Conservation (phyloP, 2,888 invertebrate species). For the Amphipyra tragopoginis region DNA sequence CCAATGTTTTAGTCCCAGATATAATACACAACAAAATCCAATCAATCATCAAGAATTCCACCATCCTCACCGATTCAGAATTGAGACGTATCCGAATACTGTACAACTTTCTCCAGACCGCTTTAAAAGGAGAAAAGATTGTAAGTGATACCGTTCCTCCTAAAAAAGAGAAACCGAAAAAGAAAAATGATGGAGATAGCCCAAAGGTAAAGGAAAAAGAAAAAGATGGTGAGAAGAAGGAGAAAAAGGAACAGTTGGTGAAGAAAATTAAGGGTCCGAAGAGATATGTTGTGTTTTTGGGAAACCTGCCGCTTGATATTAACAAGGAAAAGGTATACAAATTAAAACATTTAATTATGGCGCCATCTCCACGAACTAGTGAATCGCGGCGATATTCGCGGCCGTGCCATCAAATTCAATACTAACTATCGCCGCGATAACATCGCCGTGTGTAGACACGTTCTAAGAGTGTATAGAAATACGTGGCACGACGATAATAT, state of each 20-base stretch:
- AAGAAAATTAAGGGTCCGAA: constrained; percentile 76
- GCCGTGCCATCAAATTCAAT: too few species aligned
- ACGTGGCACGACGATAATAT: too few species aligned
- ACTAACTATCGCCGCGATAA: too few species aligned
- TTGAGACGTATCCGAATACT: constrained; percentile 79
- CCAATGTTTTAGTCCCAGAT: constrained; percentile 72
- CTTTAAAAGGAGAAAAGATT: constrained; percentile 50
- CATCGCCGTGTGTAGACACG: too few species aligned
- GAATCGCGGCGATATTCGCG: too few species aligned
- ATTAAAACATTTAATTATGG: background rate
- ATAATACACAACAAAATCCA: constrained; percentile 79
- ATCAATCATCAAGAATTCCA: constrained; percentile 66
- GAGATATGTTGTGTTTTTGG: constrained; percentile 86
- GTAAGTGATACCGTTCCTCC: constrained; percentile 30
- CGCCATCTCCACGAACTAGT: too few species aligned
- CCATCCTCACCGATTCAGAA: constrained; percentile 70
- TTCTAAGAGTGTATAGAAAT: too few species aligned
- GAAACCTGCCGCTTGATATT: constrained; percentile 80
- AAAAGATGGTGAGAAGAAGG: constrained; percentile 46
- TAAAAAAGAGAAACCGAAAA: constrained; percentile 19
- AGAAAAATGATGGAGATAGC: constrained; percentile 17
- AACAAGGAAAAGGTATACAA: constrained; percentile 75
- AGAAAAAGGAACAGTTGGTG: constrained; percentile 39
- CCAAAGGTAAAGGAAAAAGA: constrained; percentile 31
- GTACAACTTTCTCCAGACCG: constrained; percentile 79